phyloP scores from a whole-genome alignment of 2,797 vertebrate species.

The Podargus strigoides region DNA sequence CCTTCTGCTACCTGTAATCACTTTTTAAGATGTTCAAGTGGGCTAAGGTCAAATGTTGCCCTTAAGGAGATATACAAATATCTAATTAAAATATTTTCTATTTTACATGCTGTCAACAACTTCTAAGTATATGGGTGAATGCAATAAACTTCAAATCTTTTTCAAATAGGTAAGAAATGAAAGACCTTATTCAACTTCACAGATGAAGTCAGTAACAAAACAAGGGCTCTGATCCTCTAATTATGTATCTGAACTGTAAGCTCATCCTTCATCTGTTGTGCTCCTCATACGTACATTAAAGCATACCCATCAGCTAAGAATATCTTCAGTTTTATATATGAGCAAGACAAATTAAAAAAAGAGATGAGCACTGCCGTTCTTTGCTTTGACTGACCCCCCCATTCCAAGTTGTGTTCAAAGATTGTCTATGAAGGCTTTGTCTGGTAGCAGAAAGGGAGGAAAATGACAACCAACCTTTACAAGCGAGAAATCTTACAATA shows the following conservation, averaged over 20 bases:
- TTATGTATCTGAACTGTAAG: background rate
- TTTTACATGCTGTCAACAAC: background rate
- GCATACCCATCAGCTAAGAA: background rate
- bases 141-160: background rate
- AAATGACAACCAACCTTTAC: background rate
- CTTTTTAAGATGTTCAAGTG: background rate
- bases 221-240: background rate
- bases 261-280: background rate
- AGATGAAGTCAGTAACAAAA: background rate
- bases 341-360: background rate
- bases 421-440: background rate
- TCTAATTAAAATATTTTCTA: background rate
- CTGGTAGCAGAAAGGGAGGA: background rate
- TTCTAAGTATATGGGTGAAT: background rate
- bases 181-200: background rate
- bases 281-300: background rate
- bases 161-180: background rate
- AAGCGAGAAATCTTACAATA: background rate
- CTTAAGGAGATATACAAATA: background rate
- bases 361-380: background rate
- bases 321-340: background rate
- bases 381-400: background rate
- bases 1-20: background rate
- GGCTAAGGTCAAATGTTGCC: background rate
- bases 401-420: background rate